phyloP scores from a whole-genome alignment of 2,888 invertebrate genomes.

The Hetaerina titia region DNA sequence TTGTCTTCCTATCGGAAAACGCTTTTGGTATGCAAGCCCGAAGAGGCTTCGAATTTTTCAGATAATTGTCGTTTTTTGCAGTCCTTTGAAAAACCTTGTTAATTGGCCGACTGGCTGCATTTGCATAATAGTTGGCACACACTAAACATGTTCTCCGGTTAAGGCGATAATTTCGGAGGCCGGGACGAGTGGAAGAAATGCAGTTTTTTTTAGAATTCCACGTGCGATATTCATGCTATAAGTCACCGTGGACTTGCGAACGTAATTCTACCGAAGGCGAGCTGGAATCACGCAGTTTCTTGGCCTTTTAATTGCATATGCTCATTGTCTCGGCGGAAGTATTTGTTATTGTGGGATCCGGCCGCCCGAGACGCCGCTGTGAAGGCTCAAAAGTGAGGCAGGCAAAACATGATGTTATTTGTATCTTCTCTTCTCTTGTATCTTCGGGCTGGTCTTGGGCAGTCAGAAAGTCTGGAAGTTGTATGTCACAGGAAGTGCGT shows the following conservation, averaged over 20 bases:
- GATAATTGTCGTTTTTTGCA: not conserved
- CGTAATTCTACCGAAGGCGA: not conserved
- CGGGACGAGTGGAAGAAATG: not conserved
- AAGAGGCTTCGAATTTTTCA: not conserved
- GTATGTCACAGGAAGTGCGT: not conserved
- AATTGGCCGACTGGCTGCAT: not conserved
- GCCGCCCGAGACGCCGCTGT: not conserved
- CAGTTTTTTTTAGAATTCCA: not conserved
- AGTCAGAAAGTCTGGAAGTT: not conserved
- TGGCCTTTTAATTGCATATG: not conserved
- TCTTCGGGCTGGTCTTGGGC: not conserved
- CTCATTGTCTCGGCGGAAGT: not conserved
- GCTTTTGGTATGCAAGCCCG: not conserved
- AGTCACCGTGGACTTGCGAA: not conserved
- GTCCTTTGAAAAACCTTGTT: not conserved
- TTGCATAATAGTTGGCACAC: not conserved
- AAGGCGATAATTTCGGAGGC: not conserved
- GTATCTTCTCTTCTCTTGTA: not conserved
- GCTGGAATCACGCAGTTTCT: not conserved
- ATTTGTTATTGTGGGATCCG: not conserved
- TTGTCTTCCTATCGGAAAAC: not conserved
- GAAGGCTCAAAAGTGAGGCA: not conserved
- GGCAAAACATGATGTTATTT: not conserved
- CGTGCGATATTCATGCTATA: not conserved
- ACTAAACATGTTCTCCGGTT: not conserved